These are phyloP conservation scores for Stegodyphus dumicola DNA, from an alignment of 1,140 invertebrate species.

Conservation along the genomic window DNA sequence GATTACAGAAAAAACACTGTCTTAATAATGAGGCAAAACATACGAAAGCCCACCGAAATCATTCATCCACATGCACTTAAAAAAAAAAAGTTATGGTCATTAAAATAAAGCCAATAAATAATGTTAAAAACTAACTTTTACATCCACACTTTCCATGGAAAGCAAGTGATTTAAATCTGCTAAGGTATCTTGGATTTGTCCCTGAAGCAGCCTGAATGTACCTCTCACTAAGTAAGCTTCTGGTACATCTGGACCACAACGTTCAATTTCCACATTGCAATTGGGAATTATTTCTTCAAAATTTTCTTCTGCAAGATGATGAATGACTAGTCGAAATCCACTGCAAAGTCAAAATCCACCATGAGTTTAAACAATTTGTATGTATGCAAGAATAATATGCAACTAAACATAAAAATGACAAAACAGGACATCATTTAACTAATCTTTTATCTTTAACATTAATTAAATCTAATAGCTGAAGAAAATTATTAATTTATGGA, in stretches of 20 bases:
- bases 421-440: no score
- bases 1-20: no score
- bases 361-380: no score
- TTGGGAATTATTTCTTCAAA: constrained; percentile 82
- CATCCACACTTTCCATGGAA: constrained; percentile 64
- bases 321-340: constrained; percentile 77
- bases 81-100: background rate
- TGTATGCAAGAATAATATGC: no score
- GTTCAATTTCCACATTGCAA: constrained; percentile 84
- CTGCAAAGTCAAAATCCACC: constrained; percentile 62
- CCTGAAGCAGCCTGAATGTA: constrained; percentile 84
- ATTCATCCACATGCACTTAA: background rate
- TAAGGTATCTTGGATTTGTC: constrained; percentile 77
- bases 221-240: constrained; percentile 82
- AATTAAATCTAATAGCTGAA: background rate
- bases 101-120: background rate
- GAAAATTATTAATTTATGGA: background rate
- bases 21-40: no score
- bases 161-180: constrained; percentile 74
- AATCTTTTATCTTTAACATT: no score
- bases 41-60: background rate
- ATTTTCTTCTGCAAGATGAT: constrained; percentile 76
- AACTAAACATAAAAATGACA: no score
- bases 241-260: constrained; percentile 68
- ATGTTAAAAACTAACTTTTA: constrained; percentile 65